phyloP scores from a whole-genome alignment of 2,888 invertebrate species.

The Tuta absoluta region DNA sequence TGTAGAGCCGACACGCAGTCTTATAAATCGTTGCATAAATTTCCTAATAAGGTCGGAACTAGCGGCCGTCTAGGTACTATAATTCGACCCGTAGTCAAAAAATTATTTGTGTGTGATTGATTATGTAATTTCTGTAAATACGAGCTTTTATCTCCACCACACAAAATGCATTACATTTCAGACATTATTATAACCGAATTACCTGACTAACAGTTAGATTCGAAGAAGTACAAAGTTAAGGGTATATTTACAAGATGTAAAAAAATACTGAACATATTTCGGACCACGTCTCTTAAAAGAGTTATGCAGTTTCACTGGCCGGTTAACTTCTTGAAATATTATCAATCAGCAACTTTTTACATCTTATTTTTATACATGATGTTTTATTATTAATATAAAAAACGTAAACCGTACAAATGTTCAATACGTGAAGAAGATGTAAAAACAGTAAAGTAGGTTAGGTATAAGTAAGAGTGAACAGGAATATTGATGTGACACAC shows the following conservation, averaged over 20 bases:
- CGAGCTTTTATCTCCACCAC: not conserved
- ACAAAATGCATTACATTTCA: constrained; percentile 11
- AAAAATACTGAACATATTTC: no score
- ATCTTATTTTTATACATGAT: no score
- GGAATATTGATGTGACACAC: not conserved
- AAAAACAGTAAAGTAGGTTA: not conserved
- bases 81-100: not conserved
- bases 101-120: not conserved
- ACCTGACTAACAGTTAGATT: not conserved
- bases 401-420: not conserved
- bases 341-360: no score
- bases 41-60: no score
- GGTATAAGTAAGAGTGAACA: not conserved
- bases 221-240: not conserved
- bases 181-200: not conserved
- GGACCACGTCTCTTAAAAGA: no score
- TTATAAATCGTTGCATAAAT: no score
- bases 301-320: no score
- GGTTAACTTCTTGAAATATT: no score
- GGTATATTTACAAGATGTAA: no score
- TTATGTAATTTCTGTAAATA: constrained; percentile 16
- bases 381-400: not conserved
- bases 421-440: not conserved
- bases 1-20: no score
- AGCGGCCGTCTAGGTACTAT: no score